phyloP scores from a whole-genome alignment of 2,797 vertebrate genomes.

The Echiichthys vipera region DNA sequence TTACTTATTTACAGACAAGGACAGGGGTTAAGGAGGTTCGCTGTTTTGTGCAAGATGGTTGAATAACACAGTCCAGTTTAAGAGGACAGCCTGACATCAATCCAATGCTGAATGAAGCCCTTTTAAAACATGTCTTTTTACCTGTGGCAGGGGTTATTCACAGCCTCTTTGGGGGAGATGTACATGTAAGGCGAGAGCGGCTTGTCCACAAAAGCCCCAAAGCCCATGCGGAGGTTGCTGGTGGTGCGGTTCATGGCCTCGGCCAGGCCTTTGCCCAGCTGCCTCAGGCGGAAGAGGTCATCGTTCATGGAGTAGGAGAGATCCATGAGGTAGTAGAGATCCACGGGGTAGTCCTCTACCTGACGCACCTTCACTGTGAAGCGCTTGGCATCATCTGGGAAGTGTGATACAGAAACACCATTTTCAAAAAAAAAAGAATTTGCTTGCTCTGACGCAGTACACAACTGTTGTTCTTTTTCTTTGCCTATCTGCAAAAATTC shows the following conservation, averaged over 20 bases:
- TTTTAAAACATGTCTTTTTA: slow-evolving; percentile 64
- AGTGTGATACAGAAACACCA: background rate
- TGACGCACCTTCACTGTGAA: slow-evolving; percentile 94
- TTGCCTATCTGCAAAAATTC: too few relatives aligned
- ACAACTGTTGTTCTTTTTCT: too few relatives aligned
- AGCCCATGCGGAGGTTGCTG: slow-evolving; percentile 96
- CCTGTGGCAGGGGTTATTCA: slow-evolving; percentile 93
- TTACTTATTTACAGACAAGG: background rate
- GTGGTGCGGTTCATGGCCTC: slow-evolving; percentile 93
- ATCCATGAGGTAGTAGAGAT: slow-evolving; percentile 99
- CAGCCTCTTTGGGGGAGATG: slow-evolving; percentile 90
- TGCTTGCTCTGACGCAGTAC: too few relatives aligned
- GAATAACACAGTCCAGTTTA: too few relatives aligned
- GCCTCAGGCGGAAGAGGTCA: slow-evolving; percentile 88
- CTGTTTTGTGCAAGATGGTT: background rate
- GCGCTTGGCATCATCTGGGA: slow-evolving; percentile 91
- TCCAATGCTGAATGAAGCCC: background rate
- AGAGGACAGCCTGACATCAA: background rate
- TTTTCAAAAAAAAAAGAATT: too few relatives aligned
- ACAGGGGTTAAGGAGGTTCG: background rate
- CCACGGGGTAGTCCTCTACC: slow-evolving; percentile 98
- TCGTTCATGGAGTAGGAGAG: slow-evolving; percentile 93
- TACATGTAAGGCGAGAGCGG: slow-evolving; percentile 96
- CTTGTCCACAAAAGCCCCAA: slow-evolving; percentile 98
- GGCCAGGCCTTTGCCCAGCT: slow-evolving; percentile 90